phyloP scores from a whole-genome alignment of 1,140 invertebrate genomes.

The Spodoptera litura region DNA sequence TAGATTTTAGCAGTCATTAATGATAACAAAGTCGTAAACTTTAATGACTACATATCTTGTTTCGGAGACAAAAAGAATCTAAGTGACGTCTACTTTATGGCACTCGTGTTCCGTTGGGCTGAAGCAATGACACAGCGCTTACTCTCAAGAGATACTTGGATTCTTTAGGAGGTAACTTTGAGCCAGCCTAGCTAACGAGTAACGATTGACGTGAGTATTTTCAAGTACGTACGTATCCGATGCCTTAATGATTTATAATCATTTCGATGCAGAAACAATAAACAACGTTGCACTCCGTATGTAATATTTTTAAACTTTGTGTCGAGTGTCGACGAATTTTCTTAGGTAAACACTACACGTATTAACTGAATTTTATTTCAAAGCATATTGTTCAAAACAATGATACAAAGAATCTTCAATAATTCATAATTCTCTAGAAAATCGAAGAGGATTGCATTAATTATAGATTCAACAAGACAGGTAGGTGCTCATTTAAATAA shows the following conservation, averaged over 20 bases:
- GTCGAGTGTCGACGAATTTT: background rate
- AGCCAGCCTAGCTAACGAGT: conserved; percentile 77
- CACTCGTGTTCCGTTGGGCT: conserved; percentile 55
- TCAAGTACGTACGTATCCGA: conserved; percentile 67
- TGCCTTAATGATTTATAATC: conserved; percentile 58
- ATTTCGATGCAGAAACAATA: conserved; percentile 52
- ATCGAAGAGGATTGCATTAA: too few species aligned
- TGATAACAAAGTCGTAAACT: conserved; percentile 15
- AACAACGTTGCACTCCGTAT: conserved; percentile 33
- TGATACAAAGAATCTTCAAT: too few species aligned
- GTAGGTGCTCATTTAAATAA: conserved; percentile 38
- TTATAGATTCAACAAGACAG: conserved; percentile 9
- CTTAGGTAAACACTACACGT: conserved; percentile 10
- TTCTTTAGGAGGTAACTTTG: conserved; percentile 79
- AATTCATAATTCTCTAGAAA: too few species aligned
- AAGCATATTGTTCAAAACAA: background rate
- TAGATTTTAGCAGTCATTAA: conserved; percentile 17
- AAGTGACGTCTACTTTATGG: conserved; percentile 47
- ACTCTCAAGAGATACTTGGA: conserved; percentile 80
- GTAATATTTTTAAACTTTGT: conserved; percentile 4
- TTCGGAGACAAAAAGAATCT: conserved; percentile 1
- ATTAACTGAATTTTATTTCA: background rate
- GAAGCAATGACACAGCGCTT: conserved; percentile 80
- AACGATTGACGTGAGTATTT: conserved; percentile 77
- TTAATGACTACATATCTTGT: conserved; percentile 4